Evolutionary conservation across 2,888 invertebrate species (phyloP), one percentile per base, ranked within the genome.

Genomic region (Erebia palarica): DNA sequence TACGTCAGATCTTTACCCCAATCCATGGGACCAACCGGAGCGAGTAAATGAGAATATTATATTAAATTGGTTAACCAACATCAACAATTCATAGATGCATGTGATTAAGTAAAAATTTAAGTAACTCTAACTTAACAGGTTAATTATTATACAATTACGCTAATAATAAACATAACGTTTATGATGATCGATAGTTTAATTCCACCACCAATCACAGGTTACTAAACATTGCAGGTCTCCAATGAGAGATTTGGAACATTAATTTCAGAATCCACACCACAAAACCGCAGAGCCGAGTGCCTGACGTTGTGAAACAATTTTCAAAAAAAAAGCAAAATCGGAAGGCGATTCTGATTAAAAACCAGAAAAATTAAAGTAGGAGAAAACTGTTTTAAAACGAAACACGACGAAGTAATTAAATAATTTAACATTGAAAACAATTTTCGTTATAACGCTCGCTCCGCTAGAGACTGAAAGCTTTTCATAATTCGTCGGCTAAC

Each of bases 381-480:
- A 61, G 61, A 7, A 60, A 16, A 61, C 47, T 21, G 44, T 47
- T 63, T 63, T 49, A 14, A 21, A 63, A 21, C 49, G 21, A 63
- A 49, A 49, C 63, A 49, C 18, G 49, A 21, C 63, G 21, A 49
- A 63, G 49, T 63, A 63, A 63, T 55, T 65, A 11, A 53, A 65
- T 55, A 65, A 65, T 65, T 63, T 63, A 49, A 18, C 36, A 53
- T 44, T 66, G 16, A 57, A 66, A 66, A 66, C 65, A 44, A 66
- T 66, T 66, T 55, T 57, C 57, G 65, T 42, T 66, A 57, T 58
- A 66, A 66, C 65, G 65, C 14, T 66, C 57, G 44, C 44, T 55
- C n/a, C 42, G 53, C 55, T 18, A 36, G 11, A 57, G 42, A 18
- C 57, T 58, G 14, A 58, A 66, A 18, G 21, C 55, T 57, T 44